Evolutionary conservation across 2,888 invertebrate genomes (phyloP), one percentile per base, ranked within the genome.

Genomic region (Scaptomyza tumidula): DNA sequence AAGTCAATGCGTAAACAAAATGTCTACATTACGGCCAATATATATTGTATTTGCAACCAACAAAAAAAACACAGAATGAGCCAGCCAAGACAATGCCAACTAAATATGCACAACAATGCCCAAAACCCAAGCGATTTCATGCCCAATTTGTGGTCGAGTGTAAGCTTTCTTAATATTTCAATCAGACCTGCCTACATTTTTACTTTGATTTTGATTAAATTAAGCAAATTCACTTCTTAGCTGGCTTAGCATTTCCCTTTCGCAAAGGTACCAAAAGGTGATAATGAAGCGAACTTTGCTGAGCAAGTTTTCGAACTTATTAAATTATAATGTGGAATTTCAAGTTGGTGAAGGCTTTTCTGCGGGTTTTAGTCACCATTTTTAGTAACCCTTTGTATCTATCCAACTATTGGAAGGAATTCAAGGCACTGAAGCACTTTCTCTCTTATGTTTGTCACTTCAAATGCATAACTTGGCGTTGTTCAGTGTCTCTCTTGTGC

Each of bases 1-100:
- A 80, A 77, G 71, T 62, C 78, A 75, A 83, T 84, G 76, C 53
- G 52, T 61, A 71, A 80, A 78, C 78, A 75, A 77, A 83, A 75
- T 67, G 68, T 81, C 82, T 68, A 54, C 69, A 56, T 73, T 71
- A 66, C 16, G 57, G 27, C 44, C 64, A 67, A 54, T 53, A 55
- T 56, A 48, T 48, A 31, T 49, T 33, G 16, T 35, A 53, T 44
- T 60, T 39, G 43, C 19, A 39, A 24, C 13, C 29, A 50, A 35
- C 33, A 50, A 41, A 41, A 16, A 41, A 3, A 41, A n/a, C 14
- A 2, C 2, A 14, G 14, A 3, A 39, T 5, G 11, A 14, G 50
- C 9, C 31, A 24, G 16, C 49, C n/a, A 7, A 37, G 11, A 24
- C 39, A 46, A 54, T 56, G 43, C 57, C 27, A 33, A 55, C 33